A percentile compares a stretch with the other conserved stretches of the same genome.
Evolutionary conservation across 2,113 vertebrate species (phyloP).

Genomic region (Henicopernis longicauda): DNA sequence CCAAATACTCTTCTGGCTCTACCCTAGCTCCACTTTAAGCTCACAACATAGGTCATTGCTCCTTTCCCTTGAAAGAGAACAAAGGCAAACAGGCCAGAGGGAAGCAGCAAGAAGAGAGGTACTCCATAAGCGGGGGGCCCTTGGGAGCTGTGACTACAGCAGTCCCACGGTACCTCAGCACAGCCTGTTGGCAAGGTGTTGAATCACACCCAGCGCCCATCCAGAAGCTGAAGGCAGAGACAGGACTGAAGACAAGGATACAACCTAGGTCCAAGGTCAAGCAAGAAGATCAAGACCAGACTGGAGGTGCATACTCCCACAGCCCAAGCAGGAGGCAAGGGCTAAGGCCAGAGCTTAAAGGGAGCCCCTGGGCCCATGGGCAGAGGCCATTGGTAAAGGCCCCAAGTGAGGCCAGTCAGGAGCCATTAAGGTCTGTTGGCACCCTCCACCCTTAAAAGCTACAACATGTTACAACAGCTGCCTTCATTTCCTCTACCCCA

Average conservation of each 20-base stretch:
- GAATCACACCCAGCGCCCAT: not conserved
- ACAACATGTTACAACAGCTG: not conserved
- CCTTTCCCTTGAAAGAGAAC: not conserved
- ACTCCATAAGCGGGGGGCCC: rapidly evolving
- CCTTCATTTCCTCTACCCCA: not conserved
- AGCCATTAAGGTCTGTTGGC: not conserved
- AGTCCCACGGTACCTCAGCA: not conserved
- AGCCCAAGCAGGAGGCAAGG: rapidly evolving
- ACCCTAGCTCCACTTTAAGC: not conserved
- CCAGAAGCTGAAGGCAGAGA: not conserved
- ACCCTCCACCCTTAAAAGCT: not conserved
- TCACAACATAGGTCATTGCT: not conserved
- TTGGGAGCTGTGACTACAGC: not conserved
- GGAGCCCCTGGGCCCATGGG: not conserved
- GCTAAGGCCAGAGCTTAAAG: not conserved
- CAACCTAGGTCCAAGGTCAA: not conserved
- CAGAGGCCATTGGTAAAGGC: not conserved
- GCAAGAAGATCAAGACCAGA: not conserved
- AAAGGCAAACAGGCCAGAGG: not conserved
- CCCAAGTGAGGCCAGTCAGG: not conserved
- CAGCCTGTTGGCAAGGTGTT: not conserved
- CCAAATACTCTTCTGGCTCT: not conserved
- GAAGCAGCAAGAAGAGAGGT: not conserved
- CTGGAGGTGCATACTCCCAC: rapidly evolving
- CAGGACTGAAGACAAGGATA: not conserved